Evolutionary conservation across 2,797 vertebrate genomes (phyloP).

Genomic region (Muscicapa comitata): DNA sequence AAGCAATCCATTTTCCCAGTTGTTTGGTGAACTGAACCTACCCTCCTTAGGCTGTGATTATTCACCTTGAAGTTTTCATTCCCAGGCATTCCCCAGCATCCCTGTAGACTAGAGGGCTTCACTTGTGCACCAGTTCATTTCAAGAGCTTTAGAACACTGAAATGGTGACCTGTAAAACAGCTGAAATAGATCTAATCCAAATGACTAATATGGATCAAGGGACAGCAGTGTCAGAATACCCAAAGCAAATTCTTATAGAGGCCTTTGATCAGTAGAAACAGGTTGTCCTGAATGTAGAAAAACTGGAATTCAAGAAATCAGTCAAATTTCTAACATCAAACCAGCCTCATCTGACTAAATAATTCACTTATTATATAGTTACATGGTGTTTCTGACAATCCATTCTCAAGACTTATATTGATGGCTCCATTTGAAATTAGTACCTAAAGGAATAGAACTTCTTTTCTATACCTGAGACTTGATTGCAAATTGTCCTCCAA

Average conservation of each 20-base stretch:
- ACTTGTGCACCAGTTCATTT: not conserved
- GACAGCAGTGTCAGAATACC: not conserved
- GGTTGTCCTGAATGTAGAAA: not conserved
- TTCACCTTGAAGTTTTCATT: not conserved
- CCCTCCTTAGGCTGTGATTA: not conserved
- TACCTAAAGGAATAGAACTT: not conserved
- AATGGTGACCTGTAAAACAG: not conserved
- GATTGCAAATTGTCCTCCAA: not conserved
- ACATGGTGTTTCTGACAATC: not conserved
- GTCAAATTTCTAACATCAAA: not conserved
- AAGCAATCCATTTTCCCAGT: not conserved
- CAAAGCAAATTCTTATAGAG: not conserved
- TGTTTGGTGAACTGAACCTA: not conserved
- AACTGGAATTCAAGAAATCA: not conserved
- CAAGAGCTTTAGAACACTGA: not conserved
- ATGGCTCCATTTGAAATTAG: not conserved
- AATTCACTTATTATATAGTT: not conserved
- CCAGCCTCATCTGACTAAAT: not conserved
- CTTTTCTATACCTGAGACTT: not conserved
- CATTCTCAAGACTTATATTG: not conserved
- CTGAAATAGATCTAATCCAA: not conserved
- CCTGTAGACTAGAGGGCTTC: not conserved
- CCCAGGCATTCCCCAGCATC: not conserved
- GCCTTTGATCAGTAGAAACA: not conserved
- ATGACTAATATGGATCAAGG: not conserved